phyloP scores from a whole-genome alignment of 1,140 invertebrate genomes.

The Chlorops oryzae region DNA sequence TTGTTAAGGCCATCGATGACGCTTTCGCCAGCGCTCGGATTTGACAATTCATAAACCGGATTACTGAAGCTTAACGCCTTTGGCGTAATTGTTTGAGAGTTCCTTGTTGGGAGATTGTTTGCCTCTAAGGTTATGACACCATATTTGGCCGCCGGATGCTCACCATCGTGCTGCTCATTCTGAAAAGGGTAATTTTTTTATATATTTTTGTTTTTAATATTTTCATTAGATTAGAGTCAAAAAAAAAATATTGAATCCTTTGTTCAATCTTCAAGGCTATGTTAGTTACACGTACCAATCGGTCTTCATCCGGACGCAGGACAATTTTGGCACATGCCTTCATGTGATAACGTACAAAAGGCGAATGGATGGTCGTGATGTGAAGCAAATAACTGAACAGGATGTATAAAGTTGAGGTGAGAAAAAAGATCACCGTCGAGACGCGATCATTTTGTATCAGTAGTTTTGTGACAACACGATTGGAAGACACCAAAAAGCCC shows the following conservation, averaged over 20 bases:
- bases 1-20: constrained; percentile 40
- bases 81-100: constrained; percentile 15
- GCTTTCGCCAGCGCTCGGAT: constrained; percentile 54
- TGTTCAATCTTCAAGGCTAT: background rate
- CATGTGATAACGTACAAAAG: constrained; percentile 79
- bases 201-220: too few relatives aligned
- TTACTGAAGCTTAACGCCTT: constrained; percentile 55
- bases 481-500: constrained; percentile 76
- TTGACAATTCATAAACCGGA: constrained; percentile 69
- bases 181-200: too few relatives aligned
- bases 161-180: constrained; percentile 35
- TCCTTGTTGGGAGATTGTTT: constrained; percentile 47
- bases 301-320: constrained; percentile 68
- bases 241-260: background rate
- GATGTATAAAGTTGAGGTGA: constrained; percentile 68
- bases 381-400: constrained; percentile 70
- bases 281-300: constrained; percentile 55
- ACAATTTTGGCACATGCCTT: constrained; percentile 67
- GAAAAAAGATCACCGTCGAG: constrained; percentile 82
- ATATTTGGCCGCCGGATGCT: constrained; percentile 29
- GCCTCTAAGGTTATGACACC: constrained; percentile 42
- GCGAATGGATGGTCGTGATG: constrained; percentile 65
- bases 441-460: constrained; percentile 63
- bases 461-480: constrained; percentile 76
- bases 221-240: too few relatives aligned